phyloP scores from a whole-genome alignment of 2,113 vertebrate species.

The Hyperoodon ampullatus region DNA sequence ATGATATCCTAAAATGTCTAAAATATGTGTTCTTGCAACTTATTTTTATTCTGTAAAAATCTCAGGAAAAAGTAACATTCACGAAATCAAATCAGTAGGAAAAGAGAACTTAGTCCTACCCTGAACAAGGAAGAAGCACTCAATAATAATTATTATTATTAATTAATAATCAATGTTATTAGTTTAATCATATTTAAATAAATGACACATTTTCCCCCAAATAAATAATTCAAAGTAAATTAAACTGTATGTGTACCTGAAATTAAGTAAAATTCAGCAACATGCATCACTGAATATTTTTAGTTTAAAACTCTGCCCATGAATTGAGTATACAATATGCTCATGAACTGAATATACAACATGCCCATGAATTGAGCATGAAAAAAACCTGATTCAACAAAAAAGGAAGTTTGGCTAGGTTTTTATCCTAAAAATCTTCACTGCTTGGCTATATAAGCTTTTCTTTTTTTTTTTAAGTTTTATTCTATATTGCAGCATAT shows the following conservation, averaged over 20 bases:
- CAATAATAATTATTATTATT: not conserved
- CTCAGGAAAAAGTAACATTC: not conserved
- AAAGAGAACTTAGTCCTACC: not conserved
- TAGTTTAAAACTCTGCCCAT: not conserved
- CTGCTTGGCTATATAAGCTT: not conserved
- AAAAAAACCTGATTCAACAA: not conserved
- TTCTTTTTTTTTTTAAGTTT: not conserved
- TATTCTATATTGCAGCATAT: not conserved
- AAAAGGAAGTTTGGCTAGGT: not conserved
- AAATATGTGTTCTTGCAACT: not conserved
- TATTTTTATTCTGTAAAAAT: constrained; percentile 35
- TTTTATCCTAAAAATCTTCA: not conserved
- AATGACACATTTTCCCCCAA: not conserved
- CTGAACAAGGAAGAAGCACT: not conserved
- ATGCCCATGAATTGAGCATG: not conserved
- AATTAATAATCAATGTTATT: not conserved
- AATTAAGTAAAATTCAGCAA: constrained; percentile 41
- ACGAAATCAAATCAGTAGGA: not conserved
- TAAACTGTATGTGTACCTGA: not conserved
- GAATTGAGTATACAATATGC: not conserved
- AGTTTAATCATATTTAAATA: not conserved
- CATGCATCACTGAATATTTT: not conserved
- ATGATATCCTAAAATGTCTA: not conserved
- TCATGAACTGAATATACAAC: not conserved
- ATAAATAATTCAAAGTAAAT: constrained; percentile 22